phyloP scores from a whole-genome alignment of 2,797 vertebrate species.

The Buceros bicornis region DNA sequence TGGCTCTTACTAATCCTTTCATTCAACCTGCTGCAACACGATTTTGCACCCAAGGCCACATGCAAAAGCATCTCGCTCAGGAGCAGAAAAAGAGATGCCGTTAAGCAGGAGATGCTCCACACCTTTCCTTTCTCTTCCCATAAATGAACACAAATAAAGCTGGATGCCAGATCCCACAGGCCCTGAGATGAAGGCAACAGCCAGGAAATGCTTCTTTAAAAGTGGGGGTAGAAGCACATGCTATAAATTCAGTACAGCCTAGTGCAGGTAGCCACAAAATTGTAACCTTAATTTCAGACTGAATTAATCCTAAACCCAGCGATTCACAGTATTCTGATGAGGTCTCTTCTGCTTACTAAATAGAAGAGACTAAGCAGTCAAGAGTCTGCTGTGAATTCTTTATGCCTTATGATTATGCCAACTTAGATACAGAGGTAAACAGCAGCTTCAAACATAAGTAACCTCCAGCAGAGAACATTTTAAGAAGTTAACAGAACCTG shows the following conservation, averaged over 20 bases:
- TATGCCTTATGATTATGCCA: accelerated
- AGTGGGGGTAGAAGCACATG: neutral
- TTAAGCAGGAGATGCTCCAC: neutral
- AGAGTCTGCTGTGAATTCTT: neutral
- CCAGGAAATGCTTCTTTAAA: neutral
- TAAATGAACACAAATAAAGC: neutral
- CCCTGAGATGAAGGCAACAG: neutral
- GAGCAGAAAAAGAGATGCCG: slow-evolving; percentile 8
- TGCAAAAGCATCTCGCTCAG: slow-evolving; percentile 20
- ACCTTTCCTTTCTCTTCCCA: neutral
- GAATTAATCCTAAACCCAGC: neutral
- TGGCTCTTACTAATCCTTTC: slow-evolving; percentile 52
- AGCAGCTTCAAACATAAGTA: neutral
- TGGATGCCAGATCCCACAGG: neutral
- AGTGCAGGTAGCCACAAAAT: neutral
- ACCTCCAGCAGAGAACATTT: neutral
- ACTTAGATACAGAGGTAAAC: neutral
- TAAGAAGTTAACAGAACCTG: neutral
- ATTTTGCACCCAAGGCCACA: slow-evolving; percentile 51
- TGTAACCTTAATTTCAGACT: neutral
- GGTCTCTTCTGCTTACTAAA: neutral
- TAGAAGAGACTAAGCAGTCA: neutral
- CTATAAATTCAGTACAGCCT: neutral
- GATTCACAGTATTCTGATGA: neutral
- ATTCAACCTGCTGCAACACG: slow-evolving; percentile 41